Evolutionary conservation across 2,797 vertebrate genomes (phyloP), one percentile per base, ranked within the genome.

Genomic region (Malurus splendens): DNA sequence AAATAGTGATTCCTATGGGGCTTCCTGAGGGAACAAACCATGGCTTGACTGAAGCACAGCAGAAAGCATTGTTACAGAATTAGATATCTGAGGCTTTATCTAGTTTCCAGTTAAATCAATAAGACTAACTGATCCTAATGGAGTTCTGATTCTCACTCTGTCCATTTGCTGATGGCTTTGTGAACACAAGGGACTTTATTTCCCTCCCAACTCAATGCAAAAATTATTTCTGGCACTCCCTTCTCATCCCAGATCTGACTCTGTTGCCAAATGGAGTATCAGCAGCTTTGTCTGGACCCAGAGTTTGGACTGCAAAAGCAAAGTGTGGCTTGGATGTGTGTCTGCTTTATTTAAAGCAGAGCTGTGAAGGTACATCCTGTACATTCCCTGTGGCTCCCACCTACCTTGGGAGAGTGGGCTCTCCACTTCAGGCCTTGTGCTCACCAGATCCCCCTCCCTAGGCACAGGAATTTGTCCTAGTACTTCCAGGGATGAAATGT

Each of bases 61-160:
- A 61, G 68, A 77, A 78, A 55, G 32, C 55, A n/a, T 2, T 91
- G 74, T 75, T 86, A 25, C 1, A 41, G n/a, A 81, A 81, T 62
- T 52, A 8, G n/a, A 6, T 91, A 38, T 28, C 56, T 51, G 56
- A 86, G 39, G 44, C 27, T 88, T 73, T 82, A n/a, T 84, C 67
- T 72, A 60, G 60, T 70, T 88, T 86, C 50, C 42, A 64, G 54
- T 59, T 73, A 85, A 84, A 92, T 90, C 56, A 79, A 0, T 88
- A 86, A 75, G 56, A 54, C 36, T 87, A 79, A 75, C 81, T 74
- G 64, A 90, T 86, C 45, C 54, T 86, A 67, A 82, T 82, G 86
- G 64, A 50, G 30, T 70, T 91, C 82, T 82, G 32, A 50, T 73
- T 78, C 50, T 76, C 24, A 9, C 45, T 75, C 47, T 57, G 30